A percentile compares a stretch with the other conserved stretches of the same genome.
These are phyloP conservation scores for Mungos mungo DNA, from an alignment of 2,113 vertebrate genomes.

Conservation along the genomic window DNA sequence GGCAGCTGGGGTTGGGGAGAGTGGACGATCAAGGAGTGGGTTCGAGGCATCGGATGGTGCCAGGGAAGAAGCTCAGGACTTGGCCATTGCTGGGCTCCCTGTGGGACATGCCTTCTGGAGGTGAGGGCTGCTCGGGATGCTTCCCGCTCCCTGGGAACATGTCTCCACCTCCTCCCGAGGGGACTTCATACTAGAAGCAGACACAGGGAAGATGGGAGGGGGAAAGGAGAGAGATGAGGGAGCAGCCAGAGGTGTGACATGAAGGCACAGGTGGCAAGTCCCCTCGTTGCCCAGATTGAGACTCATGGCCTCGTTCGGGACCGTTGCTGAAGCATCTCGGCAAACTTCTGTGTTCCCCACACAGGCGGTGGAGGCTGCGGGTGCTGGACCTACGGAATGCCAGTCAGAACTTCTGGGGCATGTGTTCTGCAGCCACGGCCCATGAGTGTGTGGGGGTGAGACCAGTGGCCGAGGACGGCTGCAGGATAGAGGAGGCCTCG, in stretches of 20 bases:
- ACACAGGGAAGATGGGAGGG: not conserved
- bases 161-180: accelerated
- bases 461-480: not conserved
- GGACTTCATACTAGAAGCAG: not conserved
- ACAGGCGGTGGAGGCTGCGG: not conserved
- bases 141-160: not conserved
- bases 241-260: not conserved
- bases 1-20: no score
- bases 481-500: accelerated
- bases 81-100: not conserved
- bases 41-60: not conserved
- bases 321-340: not conserved
- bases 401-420: not conserved
- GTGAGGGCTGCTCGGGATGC: accelerated
- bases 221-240: not conserved
- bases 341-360: not conserved
- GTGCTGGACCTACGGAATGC: not conserved
- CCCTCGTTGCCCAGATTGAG: not conserved
- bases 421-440: not conserved
- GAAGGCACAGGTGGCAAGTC: not conserved
- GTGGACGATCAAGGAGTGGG: not conserved
- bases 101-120: not conserved
- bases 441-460: accelerated
- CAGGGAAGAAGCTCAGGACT: no score
- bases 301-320: not conserved